Base-by-base conservation (phyloP, 2,113 vertebrate genomes). In the Aphelocoma coerulescens region DNA sequence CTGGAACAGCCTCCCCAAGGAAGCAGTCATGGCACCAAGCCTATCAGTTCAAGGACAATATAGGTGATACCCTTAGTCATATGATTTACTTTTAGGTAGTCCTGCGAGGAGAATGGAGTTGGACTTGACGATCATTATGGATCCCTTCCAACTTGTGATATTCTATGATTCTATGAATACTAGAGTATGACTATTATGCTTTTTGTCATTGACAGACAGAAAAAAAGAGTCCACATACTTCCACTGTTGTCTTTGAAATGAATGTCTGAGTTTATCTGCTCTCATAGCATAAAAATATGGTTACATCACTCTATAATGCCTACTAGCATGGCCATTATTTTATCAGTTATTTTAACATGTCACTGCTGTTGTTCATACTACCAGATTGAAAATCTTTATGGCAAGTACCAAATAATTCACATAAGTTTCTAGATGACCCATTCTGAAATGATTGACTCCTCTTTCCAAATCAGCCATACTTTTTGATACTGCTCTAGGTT, bases 161-260 rank as follows among this genome's bases (percentile, higher is more conserved):
- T 63, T 63, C 39, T 68, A 49, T 58, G 78, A 72, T 62, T 73
- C n/a, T 59, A 77, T 82, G 75, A 71, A 81, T 81, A 67, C 52
- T 66, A 85, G 75, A 89, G 28, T 66, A 92, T 77, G 75, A 61
- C 61, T 78, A 51, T 54, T 79, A 89, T 35, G 54, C 48, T 85
- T 92, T 89, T 85, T 20, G 19, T 12, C 43, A 66, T 75, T 4
- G 27, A 84, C 54, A 88, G 55, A 48, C n/a, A 79, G 58, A 80
- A 86, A 91, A 85, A 93, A 41, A 58, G 37, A 91, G 74, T 92
- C 67, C 58, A 89, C 59, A 63, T 89, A 82, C 35, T 82, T 89
- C 54, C 28, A 72, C 33, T 85, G 79, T 28, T 85, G 65, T 76
- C 52, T 85, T 80, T 75, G 85, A 72, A 91, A 80, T 43, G 39